Evolutionary conservation across 2,113 vertebrate species (phyloP).

Genomic region (Sigmodon hispidus): DNA sequence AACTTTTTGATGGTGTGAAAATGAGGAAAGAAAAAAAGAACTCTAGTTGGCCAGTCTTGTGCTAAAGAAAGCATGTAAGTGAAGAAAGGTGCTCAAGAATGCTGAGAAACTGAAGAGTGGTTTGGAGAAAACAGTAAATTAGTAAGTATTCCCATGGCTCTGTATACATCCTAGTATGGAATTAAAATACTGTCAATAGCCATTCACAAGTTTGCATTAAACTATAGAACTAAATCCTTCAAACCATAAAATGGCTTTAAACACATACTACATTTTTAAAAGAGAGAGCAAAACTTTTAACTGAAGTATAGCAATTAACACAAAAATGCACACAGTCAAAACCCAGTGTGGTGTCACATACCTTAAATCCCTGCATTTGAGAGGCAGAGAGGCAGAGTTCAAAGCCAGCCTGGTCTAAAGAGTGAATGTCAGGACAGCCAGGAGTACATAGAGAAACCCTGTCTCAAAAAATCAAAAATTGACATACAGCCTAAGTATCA

Average conservation of each 20-base stretch:
- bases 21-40: too few relatives aligned
- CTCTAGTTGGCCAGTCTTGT: too few relatives aligned
- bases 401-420: background rate
- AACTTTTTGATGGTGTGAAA: too few relatives aligned
- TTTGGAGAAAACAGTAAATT: too few relatives aligned
- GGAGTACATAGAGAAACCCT: background rate
- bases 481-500: background rate
- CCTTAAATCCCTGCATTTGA: background rate
- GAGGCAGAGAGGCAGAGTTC: background rate
- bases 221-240: background rate
- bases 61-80: too few relatives aligned
- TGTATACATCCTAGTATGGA: background rate
- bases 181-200: background rate
- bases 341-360: background rate
- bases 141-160: background rate
- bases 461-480: background rate
- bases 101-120: too few relatives aligned
- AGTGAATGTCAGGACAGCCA: background rate
- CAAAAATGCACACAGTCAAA: background rate
- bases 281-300: background rate
- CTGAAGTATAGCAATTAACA: background rate
- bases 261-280: background rate
- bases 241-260: background rate
- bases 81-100: too few relatives aligned
- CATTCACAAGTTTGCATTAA: background rate